Evolutionary conservation across 2,113 vertebrate species (phyloP), one percentile per base, ranked within the genome.

Genomic region (Gallinago paraguaiae): DNA sequence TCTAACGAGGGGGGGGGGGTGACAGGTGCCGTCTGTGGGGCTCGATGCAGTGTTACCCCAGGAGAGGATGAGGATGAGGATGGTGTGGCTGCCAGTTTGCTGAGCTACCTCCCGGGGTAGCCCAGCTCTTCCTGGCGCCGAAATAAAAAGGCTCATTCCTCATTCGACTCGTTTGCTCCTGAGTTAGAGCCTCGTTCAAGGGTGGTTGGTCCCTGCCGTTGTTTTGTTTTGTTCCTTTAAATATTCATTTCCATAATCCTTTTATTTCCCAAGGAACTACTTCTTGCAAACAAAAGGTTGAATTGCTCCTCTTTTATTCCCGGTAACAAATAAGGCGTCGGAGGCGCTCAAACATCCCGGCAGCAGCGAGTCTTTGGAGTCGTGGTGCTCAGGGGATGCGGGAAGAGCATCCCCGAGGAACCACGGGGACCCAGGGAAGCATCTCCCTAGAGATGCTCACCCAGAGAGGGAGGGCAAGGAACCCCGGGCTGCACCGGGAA

Each of bases 221-320:
- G 93, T 91, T 78, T 91, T 94, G 92, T 90, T 94, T 94, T 91
- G 86, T 97, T 91, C 70, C 91, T 95, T 96, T 97, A 94, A 96
- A 96, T 95, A 95, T 94, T 93, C 94, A 95, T 96, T 96, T 95
- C 96, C 93, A 76, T 95, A 94, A 93, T 90, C 87, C 94, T 86
- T 94, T 78, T 92, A 90, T 97, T 96, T 97, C 87, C 91, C 91
- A 85, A 77, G 88, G 90, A 94, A 93, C 64, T 90, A 68, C 85
- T 94, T 87, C 92, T 90, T 17, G 57, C 90, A 67, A 89, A 92
- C 92, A 96, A 91, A 95, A 61, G 83, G 84, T 93, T 93, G 95
- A 94, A 95, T 35, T n/a, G 60, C 76, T 89, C 54, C 65, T 76
- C 61, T 95, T 93, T 96, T 95, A 82, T 95, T 93, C 88, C 82